Base-by-base conservation (phyloP, 2,797 vertebrate species). In the Spondyliosoma cantharus region DNA sequence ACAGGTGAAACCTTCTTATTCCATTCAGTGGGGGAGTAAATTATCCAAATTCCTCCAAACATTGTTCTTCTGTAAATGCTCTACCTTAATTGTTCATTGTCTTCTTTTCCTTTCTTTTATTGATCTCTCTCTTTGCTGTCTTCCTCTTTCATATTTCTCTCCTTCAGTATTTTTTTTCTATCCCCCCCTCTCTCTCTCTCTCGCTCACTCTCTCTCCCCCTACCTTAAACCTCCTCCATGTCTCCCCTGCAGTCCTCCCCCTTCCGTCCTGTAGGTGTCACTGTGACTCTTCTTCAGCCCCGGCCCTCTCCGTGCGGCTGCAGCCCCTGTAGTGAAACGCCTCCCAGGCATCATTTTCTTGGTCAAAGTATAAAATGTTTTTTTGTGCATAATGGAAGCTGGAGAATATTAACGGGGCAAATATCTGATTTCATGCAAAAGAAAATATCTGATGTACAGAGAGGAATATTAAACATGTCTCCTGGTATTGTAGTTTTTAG, bases 401-500 rank as follows among this genome's bases (percentile, higher is more conserved):
- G 86, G 90, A 93, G 90, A 93, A 93, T 94, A 95, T 92, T 93
- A 93, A 92, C 86, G 76, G 86, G 74, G 74, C 90, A 91, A 92
- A 95, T 93, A 94, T 93, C 93, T 88, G 91, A 93, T 95, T 95
- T 91, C 87, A 92, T 91, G 89, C 83, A 90, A 94, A 91, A 87
- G 86, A 90, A 92, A 94, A 92, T 90, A 90, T 90, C 91, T 90
- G 92, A 93, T 91, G 89, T 90, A 86, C 87, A 76, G 82, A 84
- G 84, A 82, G 74, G 87, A 93, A 93, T 92, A 91, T 92, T 92
- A 92, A 93, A 92, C 86, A 83, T 71, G 90, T 87, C 90, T 87
- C 74, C 77, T 82, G 77, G 78, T 85, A 69, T 87, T 79, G 85
- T 93, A 81, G 83, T 89, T 88, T 88, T 86, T 81, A 78, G 80